Base-by-base conservation (phyloP, 2,113 vertebrate genomes). In the Lynx canadensis region DNA sequence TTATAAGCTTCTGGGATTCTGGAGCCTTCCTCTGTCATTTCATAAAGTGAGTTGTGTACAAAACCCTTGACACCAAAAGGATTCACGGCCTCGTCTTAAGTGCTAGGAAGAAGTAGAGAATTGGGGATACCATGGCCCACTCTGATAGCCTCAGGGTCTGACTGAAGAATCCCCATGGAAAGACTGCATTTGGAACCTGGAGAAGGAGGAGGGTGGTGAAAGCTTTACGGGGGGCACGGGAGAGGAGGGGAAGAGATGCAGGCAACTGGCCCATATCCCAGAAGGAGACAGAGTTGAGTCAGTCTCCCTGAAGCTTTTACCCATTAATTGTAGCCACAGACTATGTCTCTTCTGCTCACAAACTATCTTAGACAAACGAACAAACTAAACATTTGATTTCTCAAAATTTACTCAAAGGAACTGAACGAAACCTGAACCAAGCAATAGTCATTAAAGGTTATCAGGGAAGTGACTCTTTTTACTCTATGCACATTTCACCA, bases 371-470 rank as follows among this genome's bases (percentile, higher is more conserved):
- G 74, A 52, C 57, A 57, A 85, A 65, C 38, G 48, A 29, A 78
- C 27, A 78, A 78, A 48, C 27, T 31, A 31, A 48, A 78, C 6
- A 76, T 63, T 80, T 52, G 16, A 57, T 57, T 60, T 68, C 31
- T 45, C 55, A 78, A 87, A 87, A 31, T 45, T 19, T 87, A 66
- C 25, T n/a, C 31, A 41, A 33, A 21, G n/a, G 9, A 27, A 60
- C 25, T 82, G 71, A 83, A 78, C 33, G 86, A 93, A 91, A 36
- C 25, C 21, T 91, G 68, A 97, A 33, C n/a, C 31, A n/a, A 83
- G 55, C 57, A 78, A 36, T 29, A 80, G 13, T 25, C n/a, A 11
- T 76, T 69, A n/a, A 86, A 68, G 10, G 48, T 45, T 23, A 25
- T 69, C 23, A 33, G 25, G 69, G n/a, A 31, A 55, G 73, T 29